Evolutionary conservation across 2,113 vertebrate genomes (phyloP).

Genomic region (Pavo muticus): DNA sequence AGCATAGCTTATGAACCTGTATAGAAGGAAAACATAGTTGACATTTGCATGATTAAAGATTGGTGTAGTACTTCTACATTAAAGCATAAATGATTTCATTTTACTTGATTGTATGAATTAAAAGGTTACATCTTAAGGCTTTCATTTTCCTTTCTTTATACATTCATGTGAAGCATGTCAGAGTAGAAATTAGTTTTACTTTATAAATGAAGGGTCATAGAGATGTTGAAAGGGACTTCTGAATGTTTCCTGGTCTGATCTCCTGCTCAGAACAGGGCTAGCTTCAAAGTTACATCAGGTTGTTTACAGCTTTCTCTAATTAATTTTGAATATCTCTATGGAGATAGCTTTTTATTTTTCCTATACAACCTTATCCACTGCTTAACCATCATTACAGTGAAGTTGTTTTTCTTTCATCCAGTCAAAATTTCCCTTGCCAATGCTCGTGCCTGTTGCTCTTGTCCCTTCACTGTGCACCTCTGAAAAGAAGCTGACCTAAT

Average conservation of each 20-base stretch:
- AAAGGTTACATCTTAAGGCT: not conserved
- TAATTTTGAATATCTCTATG: not conserved
- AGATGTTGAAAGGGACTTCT: not conserved
- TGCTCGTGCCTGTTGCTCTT: not conserved
- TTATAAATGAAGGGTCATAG: not conserved
- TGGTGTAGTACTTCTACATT: not conserved
- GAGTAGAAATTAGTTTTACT: not conserved
- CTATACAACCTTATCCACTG: not conserved
- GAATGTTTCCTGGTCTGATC: not conserved
- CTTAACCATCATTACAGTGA: not conserved
- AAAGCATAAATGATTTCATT: conserved; percentile 18
- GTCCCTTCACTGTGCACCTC: not conserved
- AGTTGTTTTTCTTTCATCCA: not conserved
- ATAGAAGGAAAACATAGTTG: conserved; percentile 11
- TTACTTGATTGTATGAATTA: conserved; percentile 12
- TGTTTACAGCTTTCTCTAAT: not conserved
- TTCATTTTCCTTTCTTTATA: not conserved
- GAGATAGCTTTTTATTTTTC: not conserved
- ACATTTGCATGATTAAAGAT: conserved; percentile 60
- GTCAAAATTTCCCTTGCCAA: not conserved
- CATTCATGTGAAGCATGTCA: not conserved
- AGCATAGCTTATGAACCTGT: conserved; percentile 7
- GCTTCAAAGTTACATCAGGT: not conserved
- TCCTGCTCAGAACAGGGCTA: not conserved
- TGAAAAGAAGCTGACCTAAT: not conserved